phyloP scores from a whole-genome alignment of 2,113 vertebrate species.

The Potamarius usumacintae region DNA sequence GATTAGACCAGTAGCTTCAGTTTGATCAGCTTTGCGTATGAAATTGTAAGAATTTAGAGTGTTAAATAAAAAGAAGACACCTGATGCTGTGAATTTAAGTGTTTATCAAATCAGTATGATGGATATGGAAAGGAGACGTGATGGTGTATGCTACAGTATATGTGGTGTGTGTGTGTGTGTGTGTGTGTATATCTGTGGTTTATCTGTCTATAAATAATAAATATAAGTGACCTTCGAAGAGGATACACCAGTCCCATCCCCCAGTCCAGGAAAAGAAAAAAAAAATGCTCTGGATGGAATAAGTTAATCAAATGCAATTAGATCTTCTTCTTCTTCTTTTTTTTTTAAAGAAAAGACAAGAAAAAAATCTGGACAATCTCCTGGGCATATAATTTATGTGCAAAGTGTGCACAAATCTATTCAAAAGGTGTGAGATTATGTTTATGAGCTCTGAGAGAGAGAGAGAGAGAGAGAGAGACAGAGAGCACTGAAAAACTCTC shows the following conservation, averaged over 20 bases:
- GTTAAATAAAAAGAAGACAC: background rate
- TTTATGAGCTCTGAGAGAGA: background rate
- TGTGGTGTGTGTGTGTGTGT: too few relatives aligned
- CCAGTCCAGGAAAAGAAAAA: background rate
- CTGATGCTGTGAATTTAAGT: background rate
- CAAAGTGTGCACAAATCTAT: background rate
- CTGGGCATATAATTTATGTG: background rate
- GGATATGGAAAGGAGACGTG: background rate
- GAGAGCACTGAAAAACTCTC: background rate
- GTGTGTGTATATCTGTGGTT: background rate
- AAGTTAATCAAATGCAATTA: background rate
- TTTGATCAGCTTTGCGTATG: constrained; percentile 7
- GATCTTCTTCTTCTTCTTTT: background rate
- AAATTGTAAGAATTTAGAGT: background rate
- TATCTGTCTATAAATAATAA: constrained; percentile 26
- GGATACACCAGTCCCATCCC: background rate
- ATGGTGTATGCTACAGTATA: background rate
- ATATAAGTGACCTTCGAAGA: background rate
- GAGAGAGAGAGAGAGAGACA: background rate
- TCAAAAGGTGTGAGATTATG: background rate
- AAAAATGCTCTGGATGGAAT: background rate
- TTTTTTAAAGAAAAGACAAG: background rate
- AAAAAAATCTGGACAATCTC: background rate
- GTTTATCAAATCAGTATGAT: background rate
- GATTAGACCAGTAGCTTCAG: constrained; percentile 9